These are phyloP conservation scores for chimpanzee (Pan troglodytes) DNA, from an alignment of 2,113 vertebrate species.

Conservation along the genomic window NHGRI_mPanTro3-v2.1_pri NC_072419.2:44264001-44264500, in stretches of 20 bases:
- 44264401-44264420: not conserved
- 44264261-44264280: not conserved
- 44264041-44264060: not conserved
- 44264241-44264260: not conserved
- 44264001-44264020: not conserved
- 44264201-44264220: not conserved
- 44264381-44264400: constrained; percentile 1
- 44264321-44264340: not conserved
- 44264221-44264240: not conserved
- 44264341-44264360: not conserved
- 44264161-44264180: not conserved
- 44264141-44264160: not conserved
- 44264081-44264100: not conserved
- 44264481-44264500: not conserved
- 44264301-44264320: not conserved
- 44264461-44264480: not conserved
- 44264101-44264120: not conserved
- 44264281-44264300: not conserved
- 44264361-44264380: not conserved
- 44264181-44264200: not conserved
- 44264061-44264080: not conserved
- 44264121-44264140: not conserved
- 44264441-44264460: not conserved
- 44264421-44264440: constrained; percentile 20
- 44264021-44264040: not conserved